phyloP scores from a whole-genome alignment of 2,888 invertebrate species.

The Brachypalpus laphriformis region DNA sequence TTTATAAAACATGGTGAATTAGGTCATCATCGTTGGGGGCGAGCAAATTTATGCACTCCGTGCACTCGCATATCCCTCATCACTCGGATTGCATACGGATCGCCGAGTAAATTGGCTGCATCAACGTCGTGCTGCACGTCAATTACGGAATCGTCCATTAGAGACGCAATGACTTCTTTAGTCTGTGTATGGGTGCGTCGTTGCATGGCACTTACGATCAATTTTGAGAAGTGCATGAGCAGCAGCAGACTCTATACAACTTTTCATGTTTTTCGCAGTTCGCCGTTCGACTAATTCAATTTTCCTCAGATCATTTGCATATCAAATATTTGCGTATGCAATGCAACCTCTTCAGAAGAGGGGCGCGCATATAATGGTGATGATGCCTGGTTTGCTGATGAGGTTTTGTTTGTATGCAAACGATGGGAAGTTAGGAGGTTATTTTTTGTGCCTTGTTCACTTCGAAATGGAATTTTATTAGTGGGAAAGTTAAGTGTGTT shows the following conservation, averaged over 20 bases:
- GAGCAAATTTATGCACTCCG: constrained; percentile 46
- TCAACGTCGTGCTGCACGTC: constrained; percentile 56
- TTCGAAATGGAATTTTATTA: constrained; percentile 19
- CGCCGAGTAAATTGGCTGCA: constrained; percentile 38
- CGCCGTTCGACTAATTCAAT: constrained; percentile 42
- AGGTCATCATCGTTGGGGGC: constrained; percentile 46
- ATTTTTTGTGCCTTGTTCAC: constrained; percentile 24
- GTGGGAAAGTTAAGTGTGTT: background rate
- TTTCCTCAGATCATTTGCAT: constrained; percentile 52
- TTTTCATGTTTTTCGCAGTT: constrained; percentile 1
- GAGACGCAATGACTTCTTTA: constrained; percentile 53
- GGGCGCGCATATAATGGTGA: constrained; percentile 13
- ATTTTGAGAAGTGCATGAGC: constrained; percentile 4
- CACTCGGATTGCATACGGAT: constrained; percentile 3
- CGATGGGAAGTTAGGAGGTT: constrained; percentile 2
- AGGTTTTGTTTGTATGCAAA: constrained; percentile 38
- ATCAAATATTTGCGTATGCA: constrained; percentile 47
- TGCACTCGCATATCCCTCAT: constrained; percentile 5
- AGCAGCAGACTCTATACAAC: background rate
- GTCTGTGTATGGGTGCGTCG: constrained; percentile 25
- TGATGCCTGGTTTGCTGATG: constrained; percentile 39
- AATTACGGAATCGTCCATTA: constrained; percentile 46
- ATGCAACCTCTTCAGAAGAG: constrained; percentile 23
- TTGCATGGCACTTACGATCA: constrained; percentile 24
- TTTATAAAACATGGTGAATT: constrained; percentile 39